Evolutionary conservation across 2,113 vertebrate species (phyloP), one percentile per base, ranked within the genome.

Genomic region (Chauna torquata): DNA sequence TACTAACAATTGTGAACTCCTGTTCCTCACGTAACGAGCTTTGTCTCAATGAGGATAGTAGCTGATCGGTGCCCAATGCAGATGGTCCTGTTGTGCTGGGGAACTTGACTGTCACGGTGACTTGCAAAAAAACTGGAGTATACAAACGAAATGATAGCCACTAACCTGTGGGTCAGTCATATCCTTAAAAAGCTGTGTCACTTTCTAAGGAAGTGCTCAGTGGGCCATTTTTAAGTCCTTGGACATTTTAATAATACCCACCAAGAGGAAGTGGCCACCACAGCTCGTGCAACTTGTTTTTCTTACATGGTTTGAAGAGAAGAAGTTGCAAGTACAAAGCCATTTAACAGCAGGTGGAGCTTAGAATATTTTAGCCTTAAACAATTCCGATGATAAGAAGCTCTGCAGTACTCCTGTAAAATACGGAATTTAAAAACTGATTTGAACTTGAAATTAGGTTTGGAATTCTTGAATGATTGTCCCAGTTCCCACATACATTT

Each of bases 101-200:
- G 84, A 81, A 54, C 16, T 74, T 86, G 11, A 83, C 71, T 90
- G 50, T 96, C 89, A 88, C 7, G 8, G 20, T 96, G 92, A 95
- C 80, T 94, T 96, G 78, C 57, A 89, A 72, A 86, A 55, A 71
- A 75, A 82, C 8, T 38, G 62, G 17, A 82, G 19, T 18, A 54
- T 55, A 38, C 44, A 79, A 69, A 84, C 54, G 42, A 20, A 20
- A 22, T 76, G 75, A 58, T 4, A 9, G 22, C 11, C 24, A 49
- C 61, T 82, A 84, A 79, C 11, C 7, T 8, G 0, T 5, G 25
- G 38, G 16, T 92, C 86, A 70, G 45, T 23, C 7, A 2, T 55
- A 10, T 28, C 25, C 86, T 75, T 79, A n/a, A 71, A 91, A 11
- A 88, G 13, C 84, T 94, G 50, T 76, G 77, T 90, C 64, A 75